Conservation (phyloP, 2,888 invertebrate genomes). For the Cantharis rustica region DNA sequence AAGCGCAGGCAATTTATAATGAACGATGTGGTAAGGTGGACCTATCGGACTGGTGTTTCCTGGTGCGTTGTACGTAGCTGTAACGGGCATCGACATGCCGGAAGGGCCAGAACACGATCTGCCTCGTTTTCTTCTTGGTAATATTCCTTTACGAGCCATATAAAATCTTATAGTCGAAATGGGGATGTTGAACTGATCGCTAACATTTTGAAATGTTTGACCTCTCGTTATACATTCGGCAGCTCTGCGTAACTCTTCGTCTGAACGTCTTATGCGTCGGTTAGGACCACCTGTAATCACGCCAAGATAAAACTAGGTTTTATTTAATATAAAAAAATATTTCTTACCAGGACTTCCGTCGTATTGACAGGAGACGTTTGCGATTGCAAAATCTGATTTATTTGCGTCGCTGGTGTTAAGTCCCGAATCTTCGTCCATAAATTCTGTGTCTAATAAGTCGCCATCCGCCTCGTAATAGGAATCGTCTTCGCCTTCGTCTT, state of each 20-base stretch:
- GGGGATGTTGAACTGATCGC: slow-evolving; percentile 85
- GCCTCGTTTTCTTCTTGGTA: slow-evolving; percentile 78
- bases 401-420: slow-evolving; percentile 45
- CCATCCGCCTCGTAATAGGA: slow-evolving; percentile 53
- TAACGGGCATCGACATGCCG: slow-evolving; percentile 44
- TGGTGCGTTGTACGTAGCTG: slow-evolving; percentile 54
- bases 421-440: slow-evolving; percentile 51
- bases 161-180: slow-evolving; percentile 87
- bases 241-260: slow-evolving; percentile 76
- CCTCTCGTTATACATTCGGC: slow-evolving; percentile 87
- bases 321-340: neutral
- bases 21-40: slow-evolving; percentile 77
- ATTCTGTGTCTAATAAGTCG: slow-evolving; percentile 54
- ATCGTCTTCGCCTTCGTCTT: slow-evolving; percentile 51
- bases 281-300: slow-evolving; percentile 41
- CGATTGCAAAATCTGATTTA: slow-evolving; percentile 59
- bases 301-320: neutral
- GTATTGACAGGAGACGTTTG: slow-evolving; percentile 69
- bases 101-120: slow-evolving; percentile 63
- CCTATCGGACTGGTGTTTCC: slow-evolving; percentile 67
- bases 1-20: slow-evolving; percentile 72
- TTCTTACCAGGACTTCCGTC: slow-evolving; percentile 54
- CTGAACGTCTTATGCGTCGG: slow-evolving; percentile 71
- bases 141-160: slow-evolving; percentile 84
- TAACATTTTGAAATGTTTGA: slow-evolving; percentile 85